Conservation (phyloP, 2,888 invertebrate species). For the Osmoderma eremita region DNA sequence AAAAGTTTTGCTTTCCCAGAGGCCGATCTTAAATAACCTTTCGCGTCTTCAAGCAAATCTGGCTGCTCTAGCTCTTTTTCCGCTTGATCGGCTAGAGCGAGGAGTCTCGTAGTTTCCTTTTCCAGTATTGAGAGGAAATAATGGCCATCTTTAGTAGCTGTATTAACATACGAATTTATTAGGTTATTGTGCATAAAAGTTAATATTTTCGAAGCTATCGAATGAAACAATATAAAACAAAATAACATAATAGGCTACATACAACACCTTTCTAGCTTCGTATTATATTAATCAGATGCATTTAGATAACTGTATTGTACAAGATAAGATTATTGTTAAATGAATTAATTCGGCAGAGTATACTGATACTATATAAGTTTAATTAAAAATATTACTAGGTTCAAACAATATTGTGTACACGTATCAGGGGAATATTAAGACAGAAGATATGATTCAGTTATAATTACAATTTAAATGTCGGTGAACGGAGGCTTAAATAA, state of each 20-base stretch:
- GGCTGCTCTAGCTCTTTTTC: slow-evolving; percentile 72
- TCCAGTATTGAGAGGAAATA: slow-evolving; percentile 82
- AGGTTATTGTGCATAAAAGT: slow-evolving; percentile 11
- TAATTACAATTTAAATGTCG: too few species aligned
- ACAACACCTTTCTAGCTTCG: background rate
- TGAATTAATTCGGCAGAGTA: background rate
- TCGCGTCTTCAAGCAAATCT: slow-evolving; percentile 79
- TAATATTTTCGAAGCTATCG: slow-evolving; percentile 20
- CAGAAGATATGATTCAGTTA: too few species aligned
- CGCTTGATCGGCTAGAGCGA: slow-evolving; percentile 73
- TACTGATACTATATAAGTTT: background rate
- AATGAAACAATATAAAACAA: slow-evolving; percentile 2
- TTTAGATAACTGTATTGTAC: slow-evolving; percentile 24
- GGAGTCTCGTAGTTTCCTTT: slow-evolving; percentile 76
- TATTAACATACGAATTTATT: slow-evolving; percentile 5
- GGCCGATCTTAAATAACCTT: slow-evolving; percentile 86
- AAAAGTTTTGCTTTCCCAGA: slow-evolving; percentile 91
- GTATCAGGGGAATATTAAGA: too few species aligned
- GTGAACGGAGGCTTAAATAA: too few species aligned
- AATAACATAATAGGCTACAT: slow-evolving; percentile 2
- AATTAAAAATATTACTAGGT: slow-evolving; percentile 5
- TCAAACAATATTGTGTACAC: too few species aligned
- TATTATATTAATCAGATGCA: slow-evolving; percentile 12
- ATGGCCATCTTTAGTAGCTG: slow-evolving; percentile 75
- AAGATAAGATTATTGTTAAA: slow-evolving; percentile 28